Evolutionary conservation across 2,113 vertebrate species (phyloP).

Genomic region (Oncorhynchus nerka): DNA sequence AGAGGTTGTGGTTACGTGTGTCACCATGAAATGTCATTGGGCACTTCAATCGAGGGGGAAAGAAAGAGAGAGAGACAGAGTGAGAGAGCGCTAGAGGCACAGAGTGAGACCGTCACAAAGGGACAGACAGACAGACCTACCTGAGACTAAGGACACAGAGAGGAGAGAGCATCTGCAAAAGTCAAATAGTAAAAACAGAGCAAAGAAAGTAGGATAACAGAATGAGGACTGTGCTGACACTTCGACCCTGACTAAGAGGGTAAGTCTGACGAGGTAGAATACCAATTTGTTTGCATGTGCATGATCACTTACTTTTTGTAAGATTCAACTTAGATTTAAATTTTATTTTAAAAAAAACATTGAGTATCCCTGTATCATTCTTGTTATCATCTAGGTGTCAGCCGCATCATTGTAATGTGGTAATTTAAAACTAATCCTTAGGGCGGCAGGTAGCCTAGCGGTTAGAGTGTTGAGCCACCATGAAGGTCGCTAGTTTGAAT

Average conservation of each 20-base stretch:
- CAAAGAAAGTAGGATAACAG: not conserved
- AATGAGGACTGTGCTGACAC: not conserved
- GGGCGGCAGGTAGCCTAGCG: too few species aligned
- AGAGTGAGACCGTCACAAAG: slow-evolving; percentile 4
- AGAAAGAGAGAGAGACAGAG: slow-evolving; percentile 4
- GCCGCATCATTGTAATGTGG: too few species aligned
- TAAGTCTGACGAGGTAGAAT: not conserved
- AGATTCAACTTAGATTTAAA: not conserved
- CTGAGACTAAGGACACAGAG: not conserved
- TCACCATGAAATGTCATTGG: slow-evolving; percentile 65
- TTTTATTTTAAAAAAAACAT: not conserved
- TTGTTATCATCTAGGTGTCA: too few species aligned
- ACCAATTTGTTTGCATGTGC: not conserved
- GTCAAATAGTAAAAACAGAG: not conserved
- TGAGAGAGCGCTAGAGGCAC: not conserved
- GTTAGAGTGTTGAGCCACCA: too few species aligned
- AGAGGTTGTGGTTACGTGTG: slow-evolving; percentile 26
- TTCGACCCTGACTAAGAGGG: not conserved
- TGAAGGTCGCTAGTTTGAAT: too few species aligned
- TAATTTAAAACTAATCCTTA: too few species aligned
- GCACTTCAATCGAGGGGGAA: slow-evolving; percentile 41
- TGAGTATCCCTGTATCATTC: not conserved
- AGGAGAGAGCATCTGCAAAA: not conserved
- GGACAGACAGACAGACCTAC: not conserved
- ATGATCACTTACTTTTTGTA: slow-evolving; percentile 6